Conservation (phyloP, 2,113 vertebrate genomes). For the Prietella phreatophila region DNA sequence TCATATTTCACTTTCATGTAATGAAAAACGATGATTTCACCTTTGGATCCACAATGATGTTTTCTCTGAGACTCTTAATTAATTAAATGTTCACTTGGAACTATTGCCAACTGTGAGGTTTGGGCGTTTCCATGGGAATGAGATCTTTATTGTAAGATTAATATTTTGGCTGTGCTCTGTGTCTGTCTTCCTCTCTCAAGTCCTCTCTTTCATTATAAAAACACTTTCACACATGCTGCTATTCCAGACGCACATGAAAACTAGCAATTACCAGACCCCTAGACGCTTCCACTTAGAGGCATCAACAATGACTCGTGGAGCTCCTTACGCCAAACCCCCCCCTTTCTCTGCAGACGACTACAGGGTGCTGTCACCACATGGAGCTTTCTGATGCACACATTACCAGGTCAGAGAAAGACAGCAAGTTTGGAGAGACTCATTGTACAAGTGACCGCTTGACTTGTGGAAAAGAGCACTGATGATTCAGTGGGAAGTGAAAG, state of each 20-base stretch:
- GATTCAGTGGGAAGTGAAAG: constrained; percentile 9
- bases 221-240: constrained; percentile 24
- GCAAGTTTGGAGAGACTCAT: constrained; percentile 4
- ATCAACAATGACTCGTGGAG: constrained; percentile 24
- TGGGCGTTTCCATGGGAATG: constrained; percentile 9
- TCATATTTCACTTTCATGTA: neutral
- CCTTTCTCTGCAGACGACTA: constrained; percentile 25
- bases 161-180: constrained; percentile 13
- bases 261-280: constrained; percentile 49
- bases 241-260: constrained; percentile 36
- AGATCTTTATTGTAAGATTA: constrained; percentile 30
- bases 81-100: neutral
- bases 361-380: constrained; percentile 14
- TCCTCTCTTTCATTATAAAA: constrained; percentile 39
- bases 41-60: neutral
- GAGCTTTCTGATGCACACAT: neutral
- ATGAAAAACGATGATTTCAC: neutral
- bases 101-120: neutral
- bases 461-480: constrained; percentile 3
- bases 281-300: constrained; percentile 40
- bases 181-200: constrained; percentile 8
- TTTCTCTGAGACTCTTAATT: neutral
- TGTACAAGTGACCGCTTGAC: neutral
- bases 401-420: constrained; percentile 18
- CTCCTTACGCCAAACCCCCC: neutral